phyloP scores from a whole-genome alignment of 2,888 invertebrate species.

The Rhopalosiphum nymphaeae region DNA sequence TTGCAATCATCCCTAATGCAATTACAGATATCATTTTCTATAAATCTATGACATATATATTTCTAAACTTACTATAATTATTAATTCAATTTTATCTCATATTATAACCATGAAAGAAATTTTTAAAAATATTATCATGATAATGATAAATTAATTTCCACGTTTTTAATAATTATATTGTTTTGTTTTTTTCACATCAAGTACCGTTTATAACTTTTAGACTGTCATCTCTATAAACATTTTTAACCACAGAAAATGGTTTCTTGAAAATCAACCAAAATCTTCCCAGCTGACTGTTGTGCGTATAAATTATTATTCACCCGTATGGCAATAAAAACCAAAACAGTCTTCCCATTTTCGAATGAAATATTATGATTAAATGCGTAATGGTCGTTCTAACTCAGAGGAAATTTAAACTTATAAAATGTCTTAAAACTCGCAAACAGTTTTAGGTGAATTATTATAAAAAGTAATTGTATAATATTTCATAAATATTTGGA shows the following conservation, averaged over 20 bases:
- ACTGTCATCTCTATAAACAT: neutral
- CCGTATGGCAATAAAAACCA: conserved; percentile 45
- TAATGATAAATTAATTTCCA: neutral
- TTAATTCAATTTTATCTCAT: neutral
- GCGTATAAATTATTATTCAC: conserved; percentile 9
- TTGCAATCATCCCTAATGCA: neutral
- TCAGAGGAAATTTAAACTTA: conserved; percentile 2
- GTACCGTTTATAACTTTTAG: neutral
- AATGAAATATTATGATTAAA: conserved; percentile 59
- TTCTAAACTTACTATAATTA: neutral
- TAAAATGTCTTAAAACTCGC: conserved; percentile 23
- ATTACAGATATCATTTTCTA: conserved; percentile 17
- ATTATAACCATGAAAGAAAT: neutral
- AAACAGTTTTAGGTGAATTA: conserved; percentile 32
- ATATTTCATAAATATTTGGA: conserved; percentile 15
- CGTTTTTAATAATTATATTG: neutral
- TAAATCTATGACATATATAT: neutral
- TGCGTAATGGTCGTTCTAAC: conserved; percentile 26
- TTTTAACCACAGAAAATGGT: neutral
- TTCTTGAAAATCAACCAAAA: conserved; percentile 34
- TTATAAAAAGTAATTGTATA: conserved; percentile 17
- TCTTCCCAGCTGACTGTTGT: neutral
- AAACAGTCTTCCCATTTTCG: conserved; percentile 36
- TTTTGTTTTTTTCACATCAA: neutral
- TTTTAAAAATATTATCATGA: neutral